Evolutionary conservation across 30 jellyfish, hydroid and myxozoan genomes (phyloP), one percentile per base, ranked within the genome.

Genomic region (Turritopsis dohrnii): DNA sequence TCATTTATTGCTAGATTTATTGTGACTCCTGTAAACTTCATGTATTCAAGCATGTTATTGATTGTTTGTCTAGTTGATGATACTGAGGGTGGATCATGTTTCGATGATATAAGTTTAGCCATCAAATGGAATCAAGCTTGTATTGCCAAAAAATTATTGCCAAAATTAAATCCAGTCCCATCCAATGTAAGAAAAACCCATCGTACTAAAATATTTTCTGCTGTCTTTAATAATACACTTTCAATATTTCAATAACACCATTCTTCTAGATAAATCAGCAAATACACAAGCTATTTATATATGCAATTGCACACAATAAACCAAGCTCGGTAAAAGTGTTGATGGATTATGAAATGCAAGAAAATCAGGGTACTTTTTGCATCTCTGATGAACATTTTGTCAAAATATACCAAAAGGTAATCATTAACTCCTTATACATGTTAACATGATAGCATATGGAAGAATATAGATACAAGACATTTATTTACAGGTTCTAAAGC

Each of bases 111-210:
- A 27, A 69, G 28, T 17, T 69, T 69, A n/a, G 77, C 77, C 9
- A 69, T 69, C 30, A 69, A 69, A 69, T 69, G 77, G 77, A 69
- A 69, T 27, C 28, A 27, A 69, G 77, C 77, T 69, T 16, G 30
- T 69, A n/a, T 69, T 69, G 77, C 30, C 19, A 27, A 69, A 21
- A 19, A n/a, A 8, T 27, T 23, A 9, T 69, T 69, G 77, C 16
- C 28, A 69, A 69, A 19, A 69, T 27, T 69, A 9, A 19, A 69
- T 27, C 77, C 30, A 19, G 30, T 23, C 22, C 31, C 31, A 69
- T 23, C 16, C 30, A 1, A 0, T 1, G 77, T 69, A 69, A n/a
- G 77, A 41, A 41, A 41, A 41, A 13, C 60, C 5, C 60, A 13
- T 3, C 13, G 5, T 41, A 13, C 60, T 3, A 41, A 13, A 3